phyloP scores from a whole-genome alignment of 2,888 invertebrate genomes.

The Scaptomyza reducta region DNA sequence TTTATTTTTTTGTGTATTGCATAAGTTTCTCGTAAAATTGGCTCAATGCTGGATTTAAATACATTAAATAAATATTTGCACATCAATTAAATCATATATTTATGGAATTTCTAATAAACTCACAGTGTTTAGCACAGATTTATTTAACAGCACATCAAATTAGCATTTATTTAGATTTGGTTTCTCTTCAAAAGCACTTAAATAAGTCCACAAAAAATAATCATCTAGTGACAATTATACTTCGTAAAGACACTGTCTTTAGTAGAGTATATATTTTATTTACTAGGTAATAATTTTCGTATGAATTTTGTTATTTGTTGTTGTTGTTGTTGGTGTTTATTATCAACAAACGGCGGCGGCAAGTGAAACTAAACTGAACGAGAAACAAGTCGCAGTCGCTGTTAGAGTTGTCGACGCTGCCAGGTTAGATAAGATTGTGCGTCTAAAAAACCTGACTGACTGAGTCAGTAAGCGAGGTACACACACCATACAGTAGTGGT shows the following conservation, averaged over 20 bases:
- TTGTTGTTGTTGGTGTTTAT: constrained; percentile 32
- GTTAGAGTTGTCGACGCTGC: constrained; percentile 55
- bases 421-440: constrained; percentile 79
- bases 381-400: constrained; percentile 58
- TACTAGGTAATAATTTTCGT: constrained; percentile 31
- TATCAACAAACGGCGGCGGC: constrained; percentile 68
- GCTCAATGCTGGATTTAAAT: no score
- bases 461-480: constrained; percentile 61
- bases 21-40: no score
- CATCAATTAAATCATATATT: no score
- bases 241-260: neutral
- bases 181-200: neutral
- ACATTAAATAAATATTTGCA: no score
- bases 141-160: neutral
- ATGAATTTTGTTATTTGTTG: constrained; percentile 28
- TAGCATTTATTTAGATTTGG: no score
- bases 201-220: neutral
- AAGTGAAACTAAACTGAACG: constrained; percentile 71
- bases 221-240: neutral
- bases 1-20: no score
- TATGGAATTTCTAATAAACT: neutral
- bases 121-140: neutral
- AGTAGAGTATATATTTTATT: constrained; percentile 36
- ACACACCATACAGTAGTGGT: constrained; percentile 67
- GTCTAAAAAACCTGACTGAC: constrained; percentile 76